Base-by-base conservation (phyloP, 2,797 vertebrate species). In the Bothrops alternatus region DNA sequence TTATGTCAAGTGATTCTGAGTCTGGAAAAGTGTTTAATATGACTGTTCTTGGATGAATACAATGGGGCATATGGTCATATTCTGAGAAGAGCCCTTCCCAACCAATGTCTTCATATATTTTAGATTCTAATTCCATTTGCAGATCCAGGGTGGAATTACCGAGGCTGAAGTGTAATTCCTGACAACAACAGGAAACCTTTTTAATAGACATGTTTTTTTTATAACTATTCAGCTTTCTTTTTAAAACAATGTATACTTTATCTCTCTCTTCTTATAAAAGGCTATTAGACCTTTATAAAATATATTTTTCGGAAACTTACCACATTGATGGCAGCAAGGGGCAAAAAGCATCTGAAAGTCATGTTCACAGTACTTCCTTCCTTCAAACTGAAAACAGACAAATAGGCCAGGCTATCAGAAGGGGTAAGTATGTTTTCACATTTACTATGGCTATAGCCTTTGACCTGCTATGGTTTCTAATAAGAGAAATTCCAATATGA, bases 301-400 rank as follows among this genome's bases (percentile, higher is more conserved):
- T n/a, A 28, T 65, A 73, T 93, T 92, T 55, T 92, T 56, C 37
- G 61, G 90, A 91, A 93, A 98, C 99, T 99, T 97, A 99, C 99
- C 99, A 96, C 99, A 99, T 73, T 99, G 99, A 96, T 99, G 99
- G 97, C 99, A 99, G 96, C 99, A 99, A 86, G 99, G 99, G 82
- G 99, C 99, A 73, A 99, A 99, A 93, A 99, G 98, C 99, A 99
- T 99, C 97, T 99, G 99, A 97, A 99, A 99, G 96, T 99, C 99
- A 96, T 99, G 99, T 95, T 99, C 99, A 47, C 99, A 99, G 96
- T 99, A 99, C 94, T 99, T 99, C 96, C 99, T 98, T 95, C 99
- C 99, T 98, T 99, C 99, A 97, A 99, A 99, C 99, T 99, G 97
- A 88, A 97, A 98, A 93, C 3, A 94, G 95, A 97, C 96, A 95